Conservation (phyloP, 2,888 invertebrate genomes). For the Gymnocheta viridis region DNA sequence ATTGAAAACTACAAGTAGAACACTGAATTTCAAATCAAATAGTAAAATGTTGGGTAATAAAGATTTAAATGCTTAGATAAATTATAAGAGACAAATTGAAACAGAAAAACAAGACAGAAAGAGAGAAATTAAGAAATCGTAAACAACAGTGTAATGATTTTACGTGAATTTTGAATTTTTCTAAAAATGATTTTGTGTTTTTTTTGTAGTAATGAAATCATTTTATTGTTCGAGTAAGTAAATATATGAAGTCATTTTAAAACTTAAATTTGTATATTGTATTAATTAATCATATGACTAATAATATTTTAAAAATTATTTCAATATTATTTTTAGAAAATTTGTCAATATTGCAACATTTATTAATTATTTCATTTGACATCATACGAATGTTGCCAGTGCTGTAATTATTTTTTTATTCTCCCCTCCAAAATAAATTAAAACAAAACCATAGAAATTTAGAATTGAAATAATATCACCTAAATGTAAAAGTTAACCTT, state of each 20-base stretch:
- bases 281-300: conserved; percentile 22
- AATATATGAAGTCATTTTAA: conserved; percentile 38
- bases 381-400: not conserved
- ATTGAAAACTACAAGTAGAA: conserved; percentile 56
- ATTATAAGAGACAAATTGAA: not conserved
- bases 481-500: no score
- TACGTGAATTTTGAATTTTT: not conserved
- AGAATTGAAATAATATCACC: no score
- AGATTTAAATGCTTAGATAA: not conserved
- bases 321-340: conserved; percentile 30
- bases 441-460: not conserved
- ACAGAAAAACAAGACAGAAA: not conserved
- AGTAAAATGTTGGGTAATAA: not conserved
- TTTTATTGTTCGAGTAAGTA: not conserved
- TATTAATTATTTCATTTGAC: conserved; percentile 16
- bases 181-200: not conserved
- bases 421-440: no score
- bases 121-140: not conserved
- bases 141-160: not conserved
- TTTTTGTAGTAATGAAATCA: not conserved
- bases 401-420: no score
- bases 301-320: not conserved
- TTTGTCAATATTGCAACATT: not conserved
- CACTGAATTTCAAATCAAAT: conserved; percentile 34
- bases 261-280: not conserved